phyloP scores from a whole-genome alignment of 1,140 invertebrate genomes.

The Drosophila pseudoananassae region DNA sequence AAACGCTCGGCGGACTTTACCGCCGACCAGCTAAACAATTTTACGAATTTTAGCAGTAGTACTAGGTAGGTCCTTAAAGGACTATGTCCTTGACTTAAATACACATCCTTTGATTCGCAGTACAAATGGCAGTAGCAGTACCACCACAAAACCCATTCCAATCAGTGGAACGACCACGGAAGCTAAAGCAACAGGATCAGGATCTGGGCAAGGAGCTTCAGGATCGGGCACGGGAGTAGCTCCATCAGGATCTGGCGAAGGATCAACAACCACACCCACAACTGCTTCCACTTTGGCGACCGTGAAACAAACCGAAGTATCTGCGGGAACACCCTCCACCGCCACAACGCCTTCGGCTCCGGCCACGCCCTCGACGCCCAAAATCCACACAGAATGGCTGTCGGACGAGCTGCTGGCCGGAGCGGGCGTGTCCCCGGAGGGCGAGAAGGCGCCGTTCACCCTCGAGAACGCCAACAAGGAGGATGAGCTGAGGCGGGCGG shows the following conservation, averaged over 20 bases:
- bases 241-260: not conserved
- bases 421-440: conserved; percentile 3
- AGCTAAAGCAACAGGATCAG: conserved; percentile 4
- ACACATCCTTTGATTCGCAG: conserved; percentile 11
- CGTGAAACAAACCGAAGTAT: not conserved
- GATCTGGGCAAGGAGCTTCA: not conserved
- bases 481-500: conserved; percentile 71
- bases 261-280: not conserved
- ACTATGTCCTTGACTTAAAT: not conserved
- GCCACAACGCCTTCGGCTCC: conserved; percentile 25
- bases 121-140: conserved; percentile 60
- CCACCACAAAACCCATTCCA: conserved; percentile 24
- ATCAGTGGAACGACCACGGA: conserved; percentile 13
- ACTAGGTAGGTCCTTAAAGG: conserved; percentile 34
- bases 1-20: conserved; percentile 69
- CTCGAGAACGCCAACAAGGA: conserved; percentile 79
- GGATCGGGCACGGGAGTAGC: not conserved
- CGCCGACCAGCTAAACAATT: conserved; percentile 60
- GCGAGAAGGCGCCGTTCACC: conserved; percentile 68
- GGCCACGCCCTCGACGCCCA: conserved; percentile 66
- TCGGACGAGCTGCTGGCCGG: conserved; percentile 53
- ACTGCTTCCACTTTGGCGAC: not conserved
- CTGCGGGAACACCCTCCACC: conserved; percentile 6
- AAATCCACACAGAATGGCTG: conserved; percentile 68
- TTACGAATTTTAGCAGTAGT: conserved; percentile 70